Evolutionary conservation across 2,113 vertebrate genomes (phyloP).

Genomic region (Mustela nigripes): DNA sequence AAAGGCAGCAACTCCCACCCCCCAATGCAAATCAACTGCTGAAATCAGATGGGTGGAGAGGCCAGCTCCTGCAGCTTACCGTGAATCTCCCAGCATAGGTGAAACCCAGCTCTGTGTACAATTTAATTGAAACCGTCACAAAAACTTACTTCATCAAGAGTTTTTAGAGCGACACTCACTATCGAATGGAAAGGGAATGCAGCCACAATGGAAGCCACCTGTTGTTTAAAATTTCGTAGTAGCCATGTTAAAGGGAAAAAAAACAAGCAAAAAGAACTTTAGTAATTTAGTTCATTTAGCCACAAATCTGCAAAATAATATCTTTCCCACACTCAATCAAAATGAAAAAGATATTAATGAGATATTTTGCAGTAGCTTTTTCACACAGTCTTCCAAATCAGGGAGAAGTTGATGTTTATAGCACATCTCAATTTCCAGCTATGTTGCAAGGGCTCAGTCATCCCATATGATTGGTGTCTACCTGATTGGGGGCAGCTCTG

Average conservation of each 20-base stretch:
- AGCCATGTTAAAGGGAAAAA: not conserved
- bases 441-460: not conserved
- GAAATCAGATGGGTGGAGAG: not conserved
- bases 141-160: not conserved
- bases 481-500: not conserved
- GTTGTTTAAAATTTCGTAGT: not conserved
- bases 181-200: not conserved
- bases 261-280: not conserved
- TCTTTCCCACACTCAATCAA: not conserved
- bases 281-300: not conserved
- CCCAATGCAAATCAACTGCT: not conserved
- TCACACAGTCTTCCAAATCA: not conserved
- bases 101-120: not conserved
- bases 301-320: not conserved
- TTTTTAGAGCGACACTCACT: not conserved
- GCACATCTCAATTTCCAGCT: not conserved
- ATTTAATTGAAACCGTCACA: not conserved
- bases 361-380: not conserved
- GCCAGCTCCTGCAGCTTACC: not conserved
- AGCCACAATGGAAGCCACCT: not conserved
- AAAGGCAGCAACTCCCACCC: not conserved
- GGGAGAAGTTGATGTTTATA: not conserved
- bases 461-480: not conserved
- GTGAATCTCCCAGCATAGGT: not conserved
- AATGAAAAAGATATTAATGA: not conserved